phyloP scores from a whole-genome alignment of 2,797 vertebrate genomes.

The Galago senegalensis region DNA sequence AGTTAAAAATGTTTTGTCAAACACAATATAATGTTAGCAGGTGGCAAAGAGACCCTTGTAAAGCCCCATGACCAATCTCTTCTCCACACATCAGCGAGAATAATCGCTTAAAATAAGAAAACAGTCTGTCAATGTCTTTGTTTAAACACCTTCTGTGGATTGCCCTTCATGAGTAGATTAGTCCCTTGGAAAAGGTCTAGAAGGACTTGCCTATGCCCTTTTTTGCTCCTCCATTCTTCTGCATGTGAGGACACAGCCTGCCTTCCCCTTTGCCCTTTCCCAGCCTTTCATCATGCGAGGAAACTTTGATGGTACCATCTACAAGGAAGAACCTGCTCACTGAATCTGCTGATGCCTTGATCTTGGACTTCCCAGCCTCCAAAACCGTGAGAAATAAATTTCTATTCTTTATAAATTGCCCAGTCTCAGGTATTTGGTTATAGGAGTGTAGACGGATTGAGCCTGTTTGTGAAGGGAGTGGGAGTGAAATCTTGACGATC shows the following conservation, averaged over 20 bases:
- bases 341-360: neutral
- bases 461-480: neutral
- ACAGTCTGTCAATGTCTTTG: neutral
- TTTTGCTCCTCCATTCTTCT: neutral
- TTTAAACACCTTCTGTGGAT: neutral
- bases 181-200: neutral
- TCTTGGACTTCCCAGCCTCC: neutral
- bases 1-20: neutral
- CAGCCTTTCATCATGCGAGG: neutral
- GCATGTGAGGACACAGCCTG: no score
- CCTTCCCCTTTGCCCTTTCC: neutral
- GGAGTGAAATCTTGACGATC: neutral
- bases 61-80: neutral
- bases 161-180: neutral
- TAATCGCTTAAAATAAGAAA: conserved; percentile 9
- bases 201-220: accelerated
- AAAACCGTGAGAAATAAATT: neutral
- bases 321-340: neutral
- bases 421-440: neutral
- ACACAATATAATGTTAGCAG: neutral
- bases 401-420: neutral
- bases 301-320: accelerated
- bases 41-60: neutral
- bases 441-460: no score
- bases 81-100: neutral